These are phyloP conservation scores for Iphiclides podalirius DNA, from an alignment of 2,888 invertebrate genomes.

Conservation along the genomic window DNA sequence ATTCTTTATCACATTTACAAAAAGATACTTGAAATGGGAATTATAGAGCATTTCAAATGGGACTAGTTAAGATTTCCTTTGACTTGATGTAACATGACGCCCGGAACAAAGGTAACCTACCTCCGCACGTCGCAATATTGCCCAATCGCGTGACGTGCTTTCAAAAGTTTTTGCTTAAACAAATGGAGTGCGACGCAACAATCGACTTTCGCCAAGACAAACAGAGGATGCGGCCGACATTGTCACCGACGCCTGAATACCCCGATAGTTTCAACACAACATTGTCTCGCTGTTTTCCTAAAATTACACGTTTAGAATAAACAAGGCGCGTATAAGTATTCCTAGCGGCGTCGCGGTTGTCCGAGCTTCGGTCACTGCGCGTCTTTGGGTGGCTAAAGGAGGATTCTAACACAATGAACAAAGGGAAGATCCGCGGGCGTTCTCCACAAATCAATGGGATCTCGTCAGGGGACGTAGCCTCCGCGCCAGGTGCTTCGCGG, in stretches of 20 bases:
- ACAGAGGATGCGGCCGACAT: slow-evolving; percentile 67
- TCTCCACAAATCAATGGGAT: slow-evolving; percentile 71
- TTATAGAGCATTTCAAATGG: no score
- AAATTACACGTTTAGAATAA: slow-evolving; percentile 39
- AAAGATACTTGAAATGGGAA: no score
- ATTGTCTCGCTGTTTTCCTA: slow-evolving; percentile 43
- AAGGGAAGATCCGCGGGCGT: slow-evolving; percentile 56
- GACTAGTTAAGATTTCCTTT: no score
- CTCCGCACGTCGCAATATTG: no score
- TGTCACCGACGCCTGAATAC: slow-evolving; percentile 50
- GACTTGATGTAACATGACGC: no score
- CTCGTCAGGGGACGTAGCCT: slow-evolving; percentile 61
- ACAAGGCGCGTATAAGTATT: slow-evolving; percentile 25
- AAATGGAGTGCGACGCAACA: slow-evolving; percentile 60
- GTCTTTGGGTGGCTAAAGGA: no score
- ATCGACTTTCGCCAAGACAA: slow-evolving; percentile 67
- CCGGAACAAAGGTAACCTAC: no score
- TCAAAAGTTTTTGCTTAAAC: slow-evolving; percentile 58
- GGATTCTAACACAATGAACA: no score
- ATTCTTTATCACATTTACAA: no score
- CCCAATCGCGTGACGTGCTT: slow-evolving; percentile 37
- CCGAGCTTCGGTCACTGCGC: no score
- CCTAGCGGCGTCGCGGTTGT: slow-evolving; percentile 21
- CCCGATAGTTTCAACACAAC: slow-evolving; percentile 38
- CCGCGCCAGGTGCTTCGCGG: slow-evolving; percentile 78